Conservation (phyloP, 2,888 invertebrate genomes). For the Rotaria magnacalcarata region DNA sequence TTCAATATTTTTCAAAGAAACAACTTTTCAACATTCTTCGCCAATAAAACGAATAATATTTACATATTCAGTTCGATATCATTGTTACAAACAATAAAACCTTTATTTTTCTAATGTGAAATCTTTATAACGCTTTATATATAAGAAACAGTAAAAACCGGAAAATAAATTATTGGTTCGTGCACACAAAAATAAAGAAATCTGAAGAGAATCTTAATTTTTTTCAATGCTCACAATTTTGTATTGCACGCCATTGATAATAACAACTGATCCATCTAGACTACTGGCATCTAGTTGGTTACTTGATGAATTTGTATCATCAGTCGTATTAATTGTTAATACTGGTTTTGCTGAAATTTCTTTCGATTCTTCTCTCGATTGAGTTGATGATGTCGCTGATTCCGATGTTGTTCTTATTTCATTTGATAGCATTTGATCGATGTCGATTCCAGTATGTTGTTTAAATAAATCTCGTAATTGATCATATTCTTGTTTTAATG, state of each 20-base stretch:
- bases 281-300: background rate
- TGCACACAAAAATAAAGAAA: too few species aligned
- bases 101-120: too few species aligned
- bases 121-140: too few species aligned
- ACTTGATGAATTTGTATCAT: background rate
- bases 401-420: background rate
- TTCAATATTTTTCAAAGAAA: too few species aligned
- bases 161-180: too few species aligned
- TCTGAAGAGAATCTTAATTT: background rate
- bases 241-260: slow-evolving; percentile 19
- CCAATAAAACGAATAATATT: too few species aligned
- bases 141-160: too few species aligned
- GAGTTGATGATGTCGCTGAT: too few species aligned
- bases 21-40: too few species aligned
- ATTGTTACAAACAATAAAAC: too few species aligned
- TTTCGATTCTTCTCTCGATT: too few species aligned
- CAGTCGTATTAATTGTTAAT: background rate
- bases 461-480: background rate
- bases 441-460: background rate
- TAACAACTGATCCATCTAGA: background rate
- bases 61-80: too few species aligned
- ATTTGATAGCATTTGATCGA: background rate
- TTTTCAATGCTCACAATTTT: background rate
- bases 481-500: background rate
- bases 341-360: background rate